Evolutionary conservation across 2,797 vertebrate genomes (phyloP), one percentile per base, ranked within the genome.

Genomic region (Setipinna tenuifilis): DNA sequence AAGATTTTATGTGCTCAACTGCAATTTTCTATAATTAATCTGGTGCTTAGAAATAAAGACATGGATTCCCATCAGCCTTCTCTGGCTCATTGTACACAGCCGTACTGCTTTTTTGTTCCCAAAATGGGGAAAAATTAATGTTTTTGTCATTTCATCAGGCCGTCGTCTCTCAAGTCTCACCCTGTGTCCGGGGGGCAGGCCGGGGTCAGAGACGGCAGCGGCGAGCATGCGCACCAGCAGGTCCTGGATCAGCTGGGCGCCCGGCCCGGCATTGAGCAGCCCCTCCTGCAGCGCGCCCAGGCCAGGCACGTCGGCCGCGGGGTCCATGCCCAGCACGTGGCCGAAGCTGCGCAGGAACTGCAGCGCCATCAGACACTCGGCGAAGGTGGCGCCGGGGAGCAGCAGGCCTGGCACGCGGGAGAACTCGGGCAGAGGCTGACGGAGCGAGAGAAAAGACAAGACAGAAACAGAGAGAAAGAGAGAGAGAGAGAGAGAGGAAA

Each of bases 311-410:
- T 97, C 95, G 86, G 93, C 88, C 83, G 93, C 94, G 57, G 95
- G 91, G 90, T 97, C 96, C 89, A 98, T 96, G 89, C 95, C 95
- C 88, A 99, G 95, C 88, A 99, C 97, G 91, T 97, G 98, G 88
- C 98, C 97, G 68, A 99, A 99, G 93, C 97, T 98, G 81, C 93
- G 94, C 83, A 99, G 94, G 92, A 99, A 99, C 94, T 99, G 97
- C 86, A 99, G 92, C 88, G 98, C 96, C 97, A 98, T 98, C 84
- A 99, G 96, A 90, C 98, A 98, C 89, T 99, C 95, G 0, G 98
- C 97, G 93, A 99, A 97, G 0, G 97, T 95, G 88, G 91, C 94
- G 85, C 96, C 97, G 2, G 96, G 92, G 11, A 99, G 93, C 86
- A 98, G 93, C 25, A 99, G 96, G 86, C 98, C 98, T n/a, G 96